phyloP scores from a whole-genome alignment of 2,888 invertebrate species.

The Pachymerium ferrugineum region DNA sequence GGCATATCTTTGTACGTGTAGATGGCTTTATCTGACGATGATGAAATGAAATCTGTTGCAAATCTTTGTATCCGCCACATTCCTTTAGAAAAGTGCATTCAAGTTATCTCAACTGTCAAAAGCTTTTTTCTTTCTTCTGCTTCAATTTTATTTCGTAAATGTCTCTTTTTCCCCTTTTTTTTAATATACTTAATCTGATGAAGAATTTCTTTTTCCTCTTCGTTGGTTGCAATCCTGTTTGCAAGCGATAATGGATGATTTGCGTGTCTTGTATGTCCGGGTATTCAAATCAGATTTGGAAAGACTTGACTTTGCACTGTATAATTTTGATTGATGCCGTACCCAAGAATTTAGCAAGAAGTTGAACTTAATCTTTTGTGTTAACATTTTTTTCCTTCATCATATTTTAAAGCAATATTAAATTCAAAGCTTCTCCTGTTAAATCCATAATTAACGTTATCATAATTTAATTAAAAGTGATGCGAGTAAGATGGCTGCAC shows the following conservation, averaged over 20 bases:
- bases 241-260: no score
- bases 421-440: neutral
- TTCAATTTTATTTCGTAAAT: no score
- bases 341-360: no score
- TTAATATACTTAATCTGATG: no score
- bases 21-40: slow-evolving; percentile 8
- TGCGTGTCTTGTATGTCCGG: no score
- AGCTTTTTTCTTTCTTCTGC: neutral
- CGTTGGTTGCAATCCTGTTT: no score
- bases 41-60: slow-evolving; percentile 1
- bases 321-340: no score
- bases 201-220: no score
- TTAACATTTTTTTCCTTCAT: neutral
- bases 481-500: neutral
- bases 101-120: neutral
- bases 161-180: no score
- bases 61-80: neutral
- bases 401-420: no score
- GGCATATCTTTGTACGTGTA: neutral
- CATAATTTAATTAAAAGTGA: slow-evolving; percentile 8
- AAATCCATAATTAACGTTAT: neutral
- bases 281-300: no score
- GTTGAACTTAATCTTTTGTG: neutral
- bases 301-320: no score
- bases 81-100: neutral